These are phyloP conservation scores for Jaculus jaculus DNA, from an alignment of 2,113 vertebrate species.

Conservation along the genomic window DNA sequence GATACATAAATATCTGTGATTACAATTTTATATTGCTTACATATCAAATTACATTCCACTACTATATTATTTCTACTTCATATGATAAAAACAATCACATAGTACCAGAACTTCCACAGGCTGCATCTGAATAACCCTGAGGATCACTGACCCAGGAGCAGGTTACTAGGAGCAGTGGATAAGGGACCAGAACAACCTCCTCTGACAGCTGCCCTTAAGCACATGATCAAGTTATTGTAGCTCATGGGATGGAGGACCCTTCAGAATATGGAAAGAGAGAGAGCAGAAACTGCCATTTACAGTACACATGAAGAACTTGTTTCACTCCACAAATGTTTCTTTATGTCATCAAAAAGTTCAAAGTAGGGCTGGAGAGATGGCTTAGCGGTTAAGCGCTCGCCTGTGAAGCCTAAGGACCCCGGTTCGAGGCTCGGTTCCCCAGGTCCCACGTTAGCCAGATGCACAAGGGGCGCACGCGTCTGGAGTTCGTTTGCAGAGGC, in stretches of 20 bases:
- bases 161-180: background rate
- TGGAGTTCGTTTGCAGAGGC: too few species aligned
- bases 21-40: background rate
- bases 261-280: background rate
- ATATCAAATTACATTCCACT: background rate
- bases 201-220: background rate
- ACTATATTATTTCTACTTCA: background rate
- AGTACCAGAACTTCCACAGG: background rate
- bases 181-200: background rate
- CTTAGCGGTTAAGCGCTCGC: too few species aligned
- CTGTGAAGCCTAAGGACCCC: too few species aligned
- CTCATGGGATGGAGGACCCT: background rate
- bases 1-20: background rate
- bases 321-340: background rate
- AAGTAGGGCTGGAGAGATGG: too few species aligned
- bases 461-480: too few species aligned
- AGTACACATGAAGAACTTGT: too few species aligned
- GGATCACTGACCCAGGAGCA: background rate
- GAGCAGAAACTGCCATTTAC: background rate
- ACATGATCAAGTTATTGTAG: background rate
- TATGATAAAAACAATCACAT: background rate
- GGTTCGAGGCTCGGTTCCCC: too few species aligned
- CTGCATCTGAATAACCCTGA: background rate
- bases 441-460: too few species aligned
- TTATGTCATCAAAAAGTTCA: background rate